Conservation (phyloP, 2,888 invertebrate genomes). For the Drosophila koepferae region DNA sequence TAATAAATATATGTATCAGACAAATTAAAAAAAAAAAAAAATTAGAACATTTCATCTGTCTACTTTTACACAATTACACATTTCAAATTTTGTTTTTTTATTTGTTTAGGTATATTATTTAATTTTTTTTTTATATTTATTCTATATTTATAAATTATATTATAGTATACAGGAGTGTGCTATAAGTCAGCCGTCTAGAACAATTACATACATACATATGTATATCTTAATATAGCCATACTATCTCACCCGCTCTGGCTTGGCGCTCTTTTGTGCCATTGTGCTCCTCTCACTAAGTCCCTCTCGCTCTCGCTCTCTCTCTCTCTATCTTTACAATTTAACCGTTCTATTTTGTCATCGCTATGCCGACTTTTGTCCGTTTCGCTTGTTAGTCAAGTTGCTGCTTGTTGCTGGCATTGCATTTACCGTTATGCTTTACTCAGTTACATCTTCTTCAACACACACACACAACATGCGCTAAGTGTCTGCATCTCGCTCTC, state of each 20-base stretch:
- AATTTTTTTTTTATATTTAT: slow-evolving; percentile 5
- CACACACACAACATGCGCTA: not conserved
- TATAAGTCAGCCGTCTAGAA: slow-evolving; percentile 30
- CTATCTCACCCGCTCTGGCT: slow-evolving; percentile 26
- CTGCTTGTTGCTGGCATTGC: slow-evolving; percentile 30
- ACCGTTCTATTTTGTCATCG: slow-evolving; percentile 16
- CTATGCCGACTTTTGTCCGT: slow-evolving; percentile 31
- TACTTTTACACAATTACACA: not conserved
- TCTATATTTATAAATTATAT: slow-evolving; percentile 15
- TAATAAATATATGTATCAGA: not conserved
- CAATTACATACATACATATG: slow-evolving; percentile 37
- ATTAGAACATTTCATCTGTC: not conserved
- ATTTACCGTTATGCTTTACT: slow-evolving; percentile 47
- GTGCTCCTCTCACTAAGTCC: not conserved
- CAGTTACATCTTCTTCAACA: slow-evolving; percentile 29
- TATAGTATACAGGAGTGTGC: not conserved
- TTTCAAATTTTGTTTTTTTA: not conserved
- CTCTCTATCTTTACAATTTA: not conserved
- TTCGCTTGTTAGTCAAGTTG: slow-evolving; percentile 35
- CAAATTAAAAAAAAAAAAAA: not conserved
- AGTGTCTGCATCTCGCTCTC: not conserved
- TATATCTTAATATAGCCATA: slow-evolving; percentile 55
- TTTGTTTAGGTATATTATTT: slow-evolving; percentile 5
- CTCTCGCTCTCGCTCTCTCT: not conserved
- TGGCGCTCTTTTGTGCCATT: not conserved